Evolutionary conservation across 2,888 invertebrate genomes (phyloP), one percentile per base, ranked within the genome.

Genomic region (Drosophila fulvimacula): DNA sequence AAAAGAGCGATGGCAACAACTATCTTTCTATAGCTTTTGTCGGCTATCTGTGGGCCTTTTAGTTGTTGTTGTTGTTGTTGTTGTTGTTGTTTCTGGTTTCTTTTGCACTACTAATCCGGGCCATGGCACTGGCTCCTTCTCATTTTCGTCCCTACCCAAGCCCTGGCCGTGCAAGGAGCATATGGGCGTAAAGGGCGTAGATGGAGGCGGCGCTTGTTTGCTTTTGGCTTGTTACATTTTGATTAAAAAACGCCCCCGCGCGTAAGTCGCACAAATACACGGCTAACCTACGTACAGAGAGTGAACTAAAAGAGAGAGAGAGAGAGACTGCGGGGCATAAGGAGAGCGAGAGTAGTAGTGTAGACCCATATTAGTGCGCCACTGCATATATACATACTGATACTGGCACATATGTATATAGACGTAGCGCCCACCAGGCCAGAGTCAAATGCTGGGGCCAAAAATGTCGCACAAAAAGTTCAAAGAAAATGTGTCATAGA

Each of bases 171-270:
- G 69, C 69, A 55, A 69, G 61, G 44, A 69, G 30, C 21, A 34
- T 32, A 15, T 32, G 58, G 39, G 60, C 21, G 39, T 38, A n/a
- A 39, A 38, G 30, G 64, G 48, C 48, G 38, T 39, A 15, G 32
- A 13, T 21, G 62, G 24, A 32, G 79, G 58, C 57, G 75, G 66
- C 73, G 68, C 83, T 83, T 86, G 86, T 86, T 84, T 88, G 84
- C 88, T 83, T 88, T 88, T 86, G 88, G 79, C 84, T 84, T 84
- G 85, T 86, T 89, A 86, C 85, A 86, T 86, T 86, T 86, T 86
- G 85, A 86, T 86, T 86, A 86, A 86, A 86, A 84, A 86, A 85
- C 82, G 85, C 89, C 88, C 89, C 89, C 89, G 87, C 87, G 81
- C 82, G 74, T 85, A 78, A 78, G 83, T 85, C 73, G 61, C 72